Percentiles rank a stretch among this genome's conserved stretches.
phyloP scores from a whole-genome alignment of 64 coral and sea anemone genomes.

The Acropora yongei region DNA sequence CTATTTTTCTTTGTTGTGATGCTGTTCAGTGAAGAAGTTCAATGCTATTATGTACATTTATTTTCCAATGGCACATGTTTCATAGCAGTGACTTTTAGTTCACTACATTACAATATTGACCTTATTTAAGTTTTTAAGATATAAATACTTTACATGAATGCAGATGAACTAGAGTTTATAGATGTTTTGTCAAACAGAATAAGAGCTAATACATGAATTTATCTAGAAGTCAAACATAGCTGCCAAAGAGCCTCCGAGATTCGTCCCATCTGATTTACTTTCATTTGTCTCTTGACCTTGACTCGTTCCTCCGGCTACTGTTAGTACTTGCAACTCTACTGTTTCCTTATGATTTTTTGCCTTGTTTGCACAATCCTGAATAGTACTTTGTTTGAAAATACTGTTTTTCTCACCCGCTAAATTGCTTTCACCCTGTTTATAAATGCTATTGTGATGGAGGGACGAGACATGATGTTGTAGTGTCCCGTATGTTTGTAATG shows the following conservation, averaged over 20 bases:
- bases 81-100: background rate
- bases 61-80: background rate
- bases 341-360: background rate
- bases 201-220: background rate
- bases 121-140: background rate
- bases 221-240: conserved; percentile 22
- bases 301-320: background rate
- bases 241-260: conserved; percentile 26
- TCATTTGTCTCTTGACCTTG: background rate
- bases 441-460: background rate
- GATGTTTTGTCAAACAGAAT: background rate
- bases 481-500: background rate
- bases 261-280: background rate
- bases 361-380: background rate
- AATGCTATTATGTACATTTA: background rate
- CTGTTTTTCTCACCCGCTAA: background rate
- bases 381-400: background rate
- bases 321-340: background rate
- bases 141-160: background rate
- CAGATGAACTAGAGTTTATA: background rate
- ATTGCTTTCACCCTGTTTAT: background rate
- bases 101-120: background rate
- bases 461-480: background rate
- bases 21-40: too few relatives aligned
- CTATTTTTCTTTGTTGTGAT: too few relatives aligned